Evolutionary conservation across 2,113 vertebrate species (phyloP).

Genomic region (Zapornia atra): DNA sequence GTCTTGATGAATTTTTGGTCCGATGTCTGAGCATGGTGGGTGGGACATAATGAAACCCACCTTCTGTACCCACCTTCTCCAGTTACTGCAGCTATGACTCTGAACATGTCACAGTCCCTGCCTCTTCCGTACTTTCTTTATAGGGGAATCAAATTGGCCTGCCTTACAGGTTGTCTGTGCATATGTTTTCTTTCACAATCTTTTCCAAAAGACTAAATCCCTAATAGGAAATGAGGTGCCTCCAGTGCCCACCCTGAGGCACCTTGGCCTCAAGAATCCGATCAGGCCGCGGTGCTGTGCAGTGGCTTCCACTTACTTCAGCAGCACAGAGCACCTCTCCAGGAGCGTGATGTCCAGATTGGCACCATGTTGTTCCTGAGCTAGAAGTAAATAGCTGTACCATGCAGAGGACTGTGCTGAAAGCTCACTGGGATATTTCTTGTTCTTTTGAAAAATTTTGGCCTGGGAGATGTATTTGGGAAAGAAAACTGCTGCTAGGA

Average conservation of each 20-base stretch:
- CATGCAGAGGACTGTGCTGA: fast-evolving
- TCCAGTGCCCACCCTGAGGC: not conserved
- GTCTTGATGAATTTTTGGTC: not conserved
- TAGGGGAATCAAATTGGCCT: not conserved
- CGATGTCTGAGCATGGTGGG: not conserved
- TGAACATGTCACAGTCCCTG: not conserved
- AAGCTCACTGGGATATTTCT: not conserved
- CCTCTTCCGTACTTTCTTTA: not conserved
- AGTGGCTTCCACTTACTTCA: not conserved
- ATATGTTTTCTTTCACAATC: not conserved
- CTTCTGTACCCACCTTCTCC: not conserved
- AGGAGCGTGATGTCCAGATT: fast-evolving
- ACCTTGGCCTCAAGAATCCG: not conserved
- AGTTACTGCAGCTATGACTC: not conserved
- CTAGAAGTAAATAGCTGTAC: not conserved
- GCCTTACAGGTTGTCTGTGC: not conserved
- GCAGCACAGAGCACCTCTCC: not conserved
- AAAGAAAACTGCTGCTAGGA: not conserved
- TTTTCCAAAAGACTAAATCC: not conserved
- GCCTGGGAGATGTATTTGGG: not conserved
- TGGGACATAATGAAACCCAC: not conserved
- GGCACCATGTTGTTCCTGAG: not conserved
- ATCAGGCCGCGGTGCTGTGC: fast-evolving
- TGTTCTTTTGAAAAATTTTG: not conserved
- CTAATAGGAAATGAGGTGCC: not conserved